Percentiles rank a stretch among this genome's conserved stretches.
Conservation (phyloP, 1,140 invertebrate species). For the Nephotettix cincticeps region DNA sequence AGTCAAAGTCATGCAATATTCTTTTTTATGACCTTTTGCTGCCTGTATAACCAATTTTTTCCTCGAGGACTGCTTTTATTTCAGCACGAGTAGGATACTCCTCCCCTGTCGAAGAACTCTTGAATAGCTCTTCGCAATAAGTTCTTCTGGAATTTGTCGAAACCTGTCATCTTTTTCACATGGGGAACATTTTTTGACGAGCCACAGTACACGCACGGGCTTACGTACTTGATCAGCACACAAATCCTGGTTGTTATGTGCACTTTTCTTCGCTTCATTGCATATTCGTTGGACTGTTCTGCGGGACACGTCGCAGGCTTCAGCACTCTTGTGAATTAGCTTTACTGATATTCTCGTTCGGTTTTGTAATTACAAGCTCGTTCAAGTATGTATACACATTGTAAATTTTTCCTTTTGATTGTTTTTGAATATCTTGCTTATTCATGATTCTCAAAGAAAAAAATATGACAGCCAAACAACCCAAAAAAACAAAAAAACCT, state of each 20-base stretch:
- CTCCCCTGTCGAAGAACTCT: not conserved
- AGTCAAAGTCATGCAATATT: conserved; percentile 7
- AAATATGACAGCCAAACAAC: too few relatives aligned
- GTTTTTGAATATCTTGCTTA: not conserved
- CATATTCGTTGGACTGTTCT: not conserved
- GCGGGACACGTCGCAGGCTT: not conserved
- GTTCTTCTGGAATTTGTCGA: not conserved
- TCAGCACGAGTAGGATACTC: not conserved
- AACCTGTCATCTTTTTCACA: not conserved
- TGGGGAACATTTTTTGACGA: not conserved
- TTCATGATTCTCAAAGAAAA: not conserved
- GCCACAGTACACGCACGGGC: not conserved
- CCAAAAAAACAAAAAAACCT: too few relatives aligned
- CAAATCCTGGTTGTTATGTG: not conserved
- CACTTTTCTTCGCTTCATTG: not conserved
- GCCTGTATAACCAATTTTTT: not conserved
- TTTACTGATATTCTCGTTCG: not conserved
- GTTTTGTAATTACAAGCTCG: not conserved
- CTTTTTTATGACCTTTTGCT: not conserved
- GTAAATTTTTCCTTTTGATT: not conserved
- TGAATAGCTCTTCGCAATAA: not conserved
- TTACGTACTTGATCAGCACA: not conserved
- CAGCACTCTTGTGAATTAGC: not conserved
- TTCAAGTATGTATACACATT: not conserved
- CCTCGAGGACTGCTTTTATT: not conserved